Percentiles rank a stretch among this genome's conserved stretches.
These are phyloP conservation scores for Athalia cordata DNA, from an alignment of 2,888 invertebrate species.

Conservation along the genomic window DNA sequence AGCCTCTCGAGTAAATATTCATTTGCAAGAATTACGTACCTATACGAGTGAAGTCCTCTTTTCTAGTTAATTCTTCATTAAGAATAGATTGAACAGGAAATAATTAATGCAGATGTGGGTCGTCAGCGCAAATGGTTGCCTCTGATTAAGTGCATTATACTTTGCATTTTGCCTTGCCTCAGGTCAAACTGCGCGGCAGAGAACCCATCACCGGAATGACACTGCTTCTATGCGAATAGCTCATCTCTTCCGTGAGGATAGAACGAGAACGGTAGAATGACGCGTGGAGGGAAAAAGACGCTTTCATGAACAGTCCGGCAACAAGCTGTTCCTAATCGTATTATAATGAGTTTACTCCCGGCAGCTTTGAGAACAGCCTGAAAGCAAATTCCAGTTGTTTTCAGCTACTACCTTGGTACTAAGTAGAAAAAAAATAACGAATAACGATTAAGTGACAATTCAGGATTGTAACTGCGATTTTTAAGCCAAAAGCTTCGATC, in stretches of 20 bases:
- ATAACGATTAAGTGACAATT: too few species aligned
- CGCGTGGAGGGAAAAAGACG: slow-evolving; percentile 18
- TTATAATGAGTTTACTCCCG: slow-evolving; percentile 47
- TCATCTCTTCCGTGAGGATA: slow-evolving; percentile 32
- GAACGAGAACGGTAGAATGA: slow-evolving; percentile 16
- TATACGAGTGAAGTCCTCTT: slow-evolving; percentile 28
- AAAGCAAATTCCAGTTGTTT: slow-evolving; percentile 13
- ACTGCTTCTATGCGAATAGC: slow-evolving; percentile 25
- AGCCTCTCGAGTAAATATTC: slow-evolving; percentile 16
- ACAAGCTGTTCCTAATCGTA: slow-evolving; percentile 47
- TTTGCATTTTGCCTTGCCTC: slow-evolving; percentile 40
- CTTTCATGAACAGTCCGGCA: slow-evolving; percentile 43
- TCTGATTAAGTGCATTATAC: slow-evolving; percentile 39
- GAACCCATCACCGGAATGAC: slow-evolving; percentile 40
- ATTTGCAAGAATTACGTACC: slow-evolving; percentile 1
- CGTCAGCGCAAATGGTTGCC: slow-evolving; percentile 38
- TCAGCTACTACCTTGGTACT: not conserved
- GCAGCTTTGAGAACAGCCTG: slow-evolving; percentile 23
- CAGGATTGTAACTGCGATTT: too few species aligned
- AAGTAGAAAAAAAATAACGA: slow-evolving; percentile 1
- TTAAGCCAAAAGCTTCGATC: not conserved
- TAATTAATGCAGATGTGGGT: slow-evolving; percentile 43
- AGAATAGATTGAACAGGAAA: slow-evolving; percentile 44
- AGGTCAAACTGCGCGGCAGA: slow-evolving; percentile 28
- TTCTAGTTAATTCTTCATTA: slow-evolving; percentile 34